A percentile compares a stretch with the other conserved stretches of the same genome.
phyloP scores from a whole-genome alignment of 2,888 invertebrate genomes.

The Elgonia sp. region DNA sequence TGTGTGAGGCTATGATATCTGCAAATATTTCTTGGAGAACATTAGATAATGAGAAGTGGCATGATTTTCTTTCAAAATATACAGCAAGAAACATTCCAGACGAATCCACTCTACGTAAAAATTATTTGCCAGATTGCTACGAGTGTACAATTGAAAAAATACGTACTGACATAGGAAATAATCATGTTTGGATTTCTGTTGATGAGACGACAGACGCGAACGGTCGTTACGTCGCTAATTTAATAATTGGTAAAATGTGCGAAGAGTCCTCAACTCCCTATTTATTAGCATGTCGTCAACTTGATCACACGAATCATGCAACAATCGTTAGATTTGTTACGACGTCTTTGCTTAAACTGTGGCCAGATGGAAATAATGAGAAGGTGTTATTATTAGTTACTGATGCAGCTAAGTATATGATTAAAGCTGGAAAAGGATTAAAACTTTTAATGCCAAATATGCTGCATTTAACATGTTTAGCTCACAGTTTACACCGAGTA shows the following conservation, averaged over 20 bases:
- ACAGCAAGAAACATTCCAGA: constrained; percentile 50
- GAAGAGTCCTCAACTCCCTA: constrained; percentile 11
- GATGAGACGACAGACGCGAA: constrained; percentile 52
- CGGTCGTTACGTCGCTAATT: constrained; percentile 42
- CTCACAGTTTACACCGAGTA: constrained; percentile 79
- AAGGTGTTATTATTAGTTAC: constrained; percentile 67
- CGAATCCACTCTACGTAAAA: constrained; percentile 72
- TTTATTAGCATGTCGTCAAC: constrained; percentile 28
- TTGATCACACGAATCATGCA: constrained; percentile 10
- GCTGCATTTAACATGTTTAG: constrained; percentile 81
- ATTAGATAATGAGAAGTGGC: constrained; percentile 27
- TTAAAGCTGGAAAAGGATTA: constrained; percentile 77
- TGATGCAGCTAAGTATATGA: constrained; percentile 79
- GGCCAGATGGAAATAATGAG: constrained; percentile 39
- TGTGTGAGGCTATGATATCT: constrained; percentile 38
- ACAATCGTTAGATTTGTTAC: constrained; percentile 48
- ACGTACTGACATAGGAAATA: constrained; percentile 65
- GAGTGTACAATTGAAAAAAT: constrained; percentile 55
- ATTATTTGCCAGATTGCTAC: constrained; percentile 66
- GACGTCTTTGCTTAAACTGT: constrained; percentile 21
- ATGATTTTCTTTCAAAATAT: constrained; percentile 26
- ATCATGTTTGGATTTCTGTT: constrained; percentile 60
- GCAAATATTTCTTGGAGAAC: constrained; percentile 29
- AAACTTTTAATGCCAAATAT: constrained; percentile 79
- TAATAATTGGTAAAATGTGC: constrained; percentile 42